A percentile compares a stretch with the other conserved stretches of the same genome.
These are phyloP conservation scores for Corythornis cristatus DNA, from an alignment of 2,113 vertebrate species.

Conservation along the genomic window DNA sequence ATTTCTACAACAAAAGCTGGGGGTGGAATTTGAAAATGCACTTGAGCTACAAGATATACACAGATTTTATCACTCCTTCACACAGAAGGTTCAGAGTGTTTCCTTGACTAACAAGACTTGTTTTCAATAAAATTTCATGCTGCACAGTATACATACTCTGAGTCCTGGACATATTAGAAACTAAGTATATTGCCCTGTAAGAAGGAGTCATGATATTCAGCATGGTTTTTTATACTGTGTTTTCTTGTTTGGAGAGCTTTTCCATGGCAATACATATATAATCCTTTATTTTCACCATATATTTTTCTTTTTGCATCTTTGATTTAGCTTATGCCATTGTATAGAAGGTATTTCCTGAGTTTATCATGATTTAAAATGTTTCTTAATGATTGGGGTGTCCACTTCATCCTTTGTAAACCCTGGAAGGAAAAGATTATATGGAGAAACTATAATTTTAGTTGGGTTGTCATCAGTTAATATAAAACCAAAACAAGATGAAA, in stretches of 20 bases:
- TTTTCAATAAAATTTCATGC: not conserved
- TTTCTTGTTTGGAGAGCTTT: not conserved
- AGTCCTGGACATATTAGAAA: not conserved
- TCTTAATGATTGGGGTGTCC: not conserved
- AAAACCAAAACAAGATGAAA: not conserved
- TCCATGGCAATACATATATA: not conserved
- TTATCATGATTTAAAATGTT: not conserved
- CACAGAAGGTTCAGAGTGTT: not conserved
- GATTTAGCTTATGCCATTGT: not conserved
- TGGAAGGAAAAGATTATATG: not conserved
- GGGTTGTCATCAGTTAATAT: not conserved
- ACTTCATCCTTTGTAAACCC: not conserved
- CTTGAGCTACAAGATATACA: not conserved
- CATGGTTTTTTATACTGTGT: not conserved
- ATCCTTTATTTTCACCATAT: not conserved
- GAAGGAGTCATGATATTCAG: not conserved
- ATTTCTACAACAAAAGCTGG: not conserved
- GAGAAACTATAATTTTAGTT: not conserved
- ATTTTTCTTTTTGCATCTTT: not conserved
- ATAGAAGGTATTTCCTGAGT: not conserved
- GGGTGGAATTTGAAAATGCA: not conserved
- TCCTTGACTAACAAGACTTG: not conserved
- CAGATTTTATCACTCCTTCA: not conserved
- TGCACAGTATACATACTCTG: not conserved
- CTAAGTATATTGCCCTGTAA: not conserved